These are phyloP conservation scores for Selenia dentaria DNA, from an alignment of 2,888 invertebrate genomes.

Conservation along the genomic window DNA sequence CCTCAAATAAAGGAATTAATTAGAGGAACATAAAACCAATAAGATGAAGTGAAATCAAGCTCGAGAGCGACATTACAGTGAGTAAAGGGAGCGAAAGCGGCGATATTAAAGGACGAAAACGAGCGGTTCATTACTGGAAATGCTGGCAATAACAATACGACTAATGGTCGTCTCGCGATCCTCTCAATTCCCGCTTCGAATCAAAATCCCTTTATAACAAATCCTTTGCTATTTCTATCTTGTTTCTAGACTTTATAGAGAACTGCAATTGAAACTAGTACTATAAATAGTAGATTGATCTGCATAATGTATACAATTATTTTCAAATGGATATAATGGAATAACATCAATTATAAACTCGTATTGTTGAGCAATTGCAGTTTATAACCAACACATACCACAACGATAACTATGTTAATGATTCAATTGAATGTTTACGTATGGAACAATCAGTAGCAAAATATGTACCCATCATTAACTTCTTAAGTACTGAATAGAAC, in stretches of 20 bases:
- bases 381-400: slow-evolving; percentile 28
- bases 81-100: slow-evolving; percentile 70
- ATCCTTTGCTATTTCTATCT: slow-evolving; percentile 42
- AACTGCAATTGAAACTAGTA: slow-evolving; percentile 30
- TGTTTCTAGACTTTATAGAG: slow-evolving; percentile 9
- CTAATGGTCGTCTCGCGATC: slow-evolving; percentile 75
- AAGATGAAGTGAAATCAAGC: slow-evolving; percentile 70
- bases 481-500: too few relatives aligned
- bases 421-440: background rate
- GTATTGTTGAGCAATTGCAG: slow-evolving; percentile 50
- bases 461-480: too few relatives aligned
- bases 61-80: slow-evolving; percentile 59
- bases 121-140: slow-evolving; percentile 80
- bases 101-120: slow-evolving; percentile 78
- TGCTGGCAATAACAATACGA: slow-evolving; percentile 81
- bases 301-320: slow-evolving; percentile 23
- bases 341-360: slow-evolving; percentile 47
- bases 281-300: slow-evolving; percentile 39
- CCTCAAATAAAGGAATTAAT: slow-evolving; percentile 64
- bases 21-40: slow-evolving; percentile 61
- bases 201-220: slow-evolving; percentile 61
- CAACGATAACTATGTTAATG: slow-evolving; percentile 13
- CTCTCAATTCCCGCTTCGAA: slow-evolving; percentile 67
- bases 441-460: too few relatives aligned
- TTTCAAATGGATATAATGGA: slow-evolving; percentile 41